These are phyloP conservation scores for Phoxinus phoxinus DNA, from an alignment of 2,113 vertebrate genomes.

Conservation along the genomic window DNA sequence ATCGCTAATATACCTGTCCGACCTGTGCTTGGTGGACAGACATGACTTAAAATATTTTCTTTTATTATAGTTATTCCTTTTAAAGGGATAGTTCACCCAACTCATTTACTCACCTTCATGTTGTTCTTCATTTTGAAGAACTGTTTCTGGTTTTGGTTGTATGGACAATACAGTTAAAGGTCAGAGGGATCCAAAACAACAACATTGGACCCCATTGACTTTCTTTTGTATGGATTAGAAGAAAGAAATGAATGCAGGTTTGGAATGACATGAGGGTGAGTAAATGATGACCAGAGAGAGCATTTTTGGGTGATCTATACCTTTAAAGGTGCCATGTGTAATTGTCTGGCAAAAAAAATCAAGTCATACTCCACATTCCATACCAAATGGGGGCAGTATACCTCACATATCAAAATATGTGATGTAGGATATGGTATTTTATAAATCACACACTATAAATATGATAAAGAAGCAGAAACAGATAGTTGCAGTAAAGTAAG, in stretches of 20 bases:
- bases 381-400: no score
- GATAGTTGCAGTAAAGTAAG: no score
- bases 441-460: no score
- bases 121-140: not conserved
- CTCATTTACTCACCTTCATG: not conserved
- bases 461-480: no score
- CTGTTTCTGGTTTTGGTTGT: not conserved
- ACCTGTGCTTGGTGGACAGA: not conserved
- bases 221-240: not conserved
- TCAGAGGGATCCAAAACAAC: not conserved
- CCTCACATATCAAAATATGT: no score
- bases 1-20: not conserved
- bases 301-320: not conserved
- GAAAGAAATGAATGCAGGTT: not conserved
- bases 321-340: no score
- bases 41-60: not conserved
- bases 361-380: no score
- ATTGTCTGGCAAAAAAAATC: no score
- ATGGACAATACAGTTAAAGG: not conserved
- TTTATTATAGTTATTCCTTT: not conserved
- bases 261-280: not conserved
- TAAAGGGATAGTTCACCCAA: no score
- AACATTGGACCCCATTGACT: not conserved
- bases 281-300: not conserved
- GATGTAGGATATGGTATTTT: no score